These are phyloP conservation scores for Mohoua ochrocephala DNA, from an alignment of 2,113 vertebrate genomes.

Conservation along the genomic window DNA sequence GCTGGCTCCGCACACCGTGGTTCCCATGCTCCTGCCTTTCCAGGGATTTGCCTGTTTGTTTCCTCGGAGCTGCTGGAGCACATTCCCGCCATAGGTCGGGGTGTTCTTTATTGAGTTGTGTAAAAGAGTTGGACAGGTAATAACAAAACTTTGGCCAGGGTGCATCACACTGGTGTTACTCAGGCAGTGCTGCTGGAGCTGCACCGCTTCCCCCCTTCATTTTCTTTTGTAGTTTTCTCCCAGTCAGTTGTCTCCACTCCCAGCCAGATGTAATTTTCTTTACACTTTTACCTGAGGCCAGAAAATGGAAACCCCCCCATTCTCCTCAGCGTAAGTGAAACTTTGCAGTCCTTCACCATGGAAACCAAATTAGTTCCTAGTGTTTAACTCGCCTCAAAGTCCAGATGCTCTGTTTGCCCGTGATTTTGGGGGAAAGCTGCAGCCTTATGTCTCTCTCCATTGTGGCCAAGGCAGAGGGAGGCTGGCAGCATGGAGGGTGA, in stretches of 20 bases:
- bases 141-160: neutral
- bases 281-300: neutral
- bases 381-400: neutral
- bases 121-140: neutral
- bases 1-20: accelerated
- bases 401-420: neutral
- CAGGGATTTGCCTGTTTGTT: neutral
- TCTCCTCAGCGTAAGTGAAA: neutral
- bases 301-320: neutral
- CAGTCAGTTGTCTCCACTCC: neutral
- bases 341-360: neutral
- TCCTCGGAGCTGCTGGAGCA: neutral
- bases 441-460: neutral
- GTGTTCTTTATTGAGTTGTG: neutral
- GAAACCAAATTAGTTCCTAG: neutral
- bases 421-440: neutral
- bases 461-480: neutral
- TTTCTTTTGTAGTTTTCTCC: neutral
- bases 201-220: neutral
- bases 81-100: neutral
- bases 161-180: neutral
- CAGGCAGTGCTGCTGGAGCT: neutral
- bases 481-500: neutral
- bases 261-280: neutral
- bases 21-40: neutral